Conservation (phyloP, 2,888 invertebrate genomes). For the Schizotus pectinicornis region DNA sequence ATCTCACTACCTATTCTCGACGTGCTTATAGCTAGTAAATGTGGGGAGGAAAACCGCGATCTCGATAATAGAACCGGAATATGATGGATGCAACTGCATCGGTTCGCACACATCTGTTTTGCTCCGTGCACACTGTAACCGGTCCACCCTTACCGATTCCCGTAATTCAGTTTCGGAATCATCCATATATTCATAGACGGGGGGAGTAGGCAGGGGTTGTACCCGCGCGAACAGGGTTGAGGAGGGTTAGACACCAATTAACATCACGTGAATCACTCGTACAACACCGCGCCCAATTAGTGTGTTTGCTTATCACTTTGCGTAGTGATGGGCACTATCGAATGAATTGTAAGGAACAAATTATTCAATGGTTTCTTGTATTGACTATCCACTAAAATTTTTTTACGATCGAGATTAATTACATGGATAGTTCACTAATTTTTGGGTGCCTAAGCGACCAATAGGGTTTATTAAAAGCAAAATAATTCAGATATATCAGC, state of each 20-base stretch:
- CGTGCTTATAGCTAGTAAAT: no score
- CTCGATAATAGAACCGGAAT: no score
- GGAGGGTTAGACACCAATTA: slow-evolving; percentile 55
- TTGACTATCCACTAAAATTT: slow-evolving; percentile 11
- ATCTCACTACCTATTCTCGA: no score
- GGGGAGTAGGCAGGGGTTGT: slow-evolving; percentile 23
- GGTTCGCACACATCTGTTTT: no score
- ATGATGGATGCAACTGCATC: no score
- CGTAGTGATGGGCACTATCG: slow-evolving; percentile 32
- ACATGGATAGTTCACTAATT: background rate
- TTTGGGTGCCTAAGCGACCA: no score
- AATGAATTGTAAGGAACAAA: background rate
- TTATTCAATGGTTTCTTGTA: background rate
- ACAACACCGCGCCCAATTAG: slow-evolving; percentile 55
- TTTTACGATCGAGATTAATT: background rate
- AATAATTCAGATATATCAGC: no score
- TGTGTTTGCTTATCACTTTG: slow-evolving; percentile 47
- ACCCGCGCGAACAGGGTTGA: slow-evolving; percentile 31
- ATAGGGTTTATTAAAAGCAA: no score
- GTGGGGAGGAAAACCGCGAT: no score
- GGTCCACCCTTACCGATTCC: slow-evolving; percentile 40
- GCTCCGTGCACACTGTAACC: slow-evolving; percentile 44
- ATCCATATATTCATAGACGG: slow-evolving; percentile 55
- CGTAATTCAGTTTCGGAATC: slow-evolving; percentile 57
- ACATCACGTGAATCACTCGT: slow-evolving; percentile 56